phyloP scores from a whole-genome alignment of 2,888 invertebrate genomes.

The Phaedon cochleariae region DNA sequence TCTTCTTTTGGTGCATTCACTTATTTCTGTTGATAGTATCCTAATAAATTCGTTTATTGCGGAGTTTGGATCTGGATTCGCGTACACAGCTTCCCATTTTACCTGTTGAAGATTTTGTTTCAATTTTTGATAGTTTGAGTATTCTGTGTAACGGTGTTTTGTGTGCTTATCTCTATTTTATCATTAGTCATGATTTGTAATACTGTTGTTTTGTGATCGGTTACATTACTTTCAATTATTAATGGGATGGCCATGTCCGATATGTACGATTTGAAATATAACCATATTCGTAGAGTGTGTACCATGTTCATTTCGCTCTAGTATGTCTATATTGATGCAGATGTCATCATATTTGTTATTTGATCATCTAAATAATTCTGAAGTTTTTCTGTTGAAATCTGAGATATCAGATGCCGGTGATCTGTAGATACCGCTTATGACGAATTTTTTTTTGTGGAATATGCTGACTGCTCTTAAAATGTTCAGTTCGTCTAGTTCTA shows the following conservation, averaged over 20 bases:
- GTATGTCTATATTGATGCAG: too few relatives aligned
- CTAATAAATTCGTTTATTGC: neutral
- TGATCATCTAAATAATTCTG: constrained; percentile 12
- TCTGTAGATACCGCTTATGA: constrained; percentile 9
- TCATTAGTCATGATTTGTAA: neutral
- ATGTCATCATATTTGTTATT: constrained; percentile 1
- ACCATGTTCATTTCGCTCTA: constrained; percentile 9
- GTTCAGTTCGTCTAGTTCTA: constrained; percentile 10
- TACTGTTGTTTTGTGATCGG: too few relatives aligned
- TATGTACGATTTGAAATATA: constrained; percentile 15
- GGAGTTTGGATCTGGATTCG: neutral
- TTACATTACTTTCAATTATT: constrained; percentile 9
- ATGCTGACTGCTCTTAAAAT: constrained; percentile 7
- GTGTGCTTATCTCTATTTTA: neutral
- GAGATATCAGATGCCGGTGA: neutral
- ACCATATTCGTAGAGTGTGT: constrained; percentile 12
- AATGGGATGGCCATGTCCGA: constrained; percentile 5
- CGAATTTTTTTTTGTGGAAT: constrained; percentile 8
- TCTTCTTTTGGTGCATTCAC: too few relatives aligned
- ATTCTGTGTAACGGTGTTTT: neutral
- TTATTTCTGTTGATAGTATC: too few relatives aligned
- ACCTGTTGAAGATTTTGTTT: constrained; percentile 7
- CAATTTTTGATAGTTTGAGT: too few relatives aligned
- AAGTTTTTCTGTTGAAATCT: neutral
- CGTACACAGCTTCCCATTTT: too few relatives aligned